Evolutionary conservation across 2,888 invertebrate genomes (phyloP), one percentile per base, ranked within the genome.

Genomic region (Pseudococcus jackbeardsleyi): DNA sequence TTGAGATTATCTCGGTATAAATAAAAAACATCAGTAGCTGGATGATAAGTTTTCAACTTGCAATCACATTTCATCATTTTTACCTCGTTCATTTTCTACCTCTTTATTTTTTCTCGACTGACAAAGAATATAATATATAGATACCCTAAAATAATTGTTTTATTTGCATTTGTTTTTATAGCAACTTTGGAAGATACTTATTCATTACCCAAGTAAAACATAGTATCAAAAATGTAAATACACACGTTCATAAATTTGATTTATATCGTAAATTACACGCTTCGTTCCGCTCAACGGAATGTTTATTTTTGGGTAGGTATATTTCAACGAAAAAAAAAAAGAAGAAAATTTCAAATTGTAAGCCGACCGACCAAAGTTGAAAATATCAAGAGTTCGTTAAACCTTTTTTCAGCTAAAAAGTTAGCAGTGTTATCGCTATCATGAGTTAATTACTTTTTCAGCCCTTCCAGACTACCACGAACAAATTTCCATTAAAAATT

Each of bases 261-360:
- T n/a, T 54, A 54, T 54, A 54, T 54, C 54, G 54, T 54, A 54
- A 54, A 54, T 54, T 54, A 54, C n/a, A 54, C n/a, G 54, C 54
- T 54, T 5, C 54, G 54, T 54, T 54, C n/a, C 54, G 54, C 54
- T n/a, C 54, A 54, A 54, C 54, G 15, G 15, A 54, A 54, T 54
- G 54, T 54, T 54, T n/a, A 54, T 54, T 54, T 54, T 54, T 54
- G 54, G n/a, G 15, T n/a, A 54, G n/a, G 15, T n/a, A 54, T n/a
- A 54, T n/a, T 54, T 54, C 54, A 54, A 54, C 54, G n/a, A n/a
- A 50, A 50, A 50, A 50, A 50, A 17, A n/a, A 54, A 0, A 54
- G 2, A 54, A 54, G 0, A 54, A 54, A 54, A n/a, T 54, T 54
- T 54, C n/a, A 54, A 54, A n/a, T 54, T n/a, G n/a, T 54, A 54